phyloP scores from a whole-genome alignment of 2,113 vertebrate genomes.

The human region DNA sequence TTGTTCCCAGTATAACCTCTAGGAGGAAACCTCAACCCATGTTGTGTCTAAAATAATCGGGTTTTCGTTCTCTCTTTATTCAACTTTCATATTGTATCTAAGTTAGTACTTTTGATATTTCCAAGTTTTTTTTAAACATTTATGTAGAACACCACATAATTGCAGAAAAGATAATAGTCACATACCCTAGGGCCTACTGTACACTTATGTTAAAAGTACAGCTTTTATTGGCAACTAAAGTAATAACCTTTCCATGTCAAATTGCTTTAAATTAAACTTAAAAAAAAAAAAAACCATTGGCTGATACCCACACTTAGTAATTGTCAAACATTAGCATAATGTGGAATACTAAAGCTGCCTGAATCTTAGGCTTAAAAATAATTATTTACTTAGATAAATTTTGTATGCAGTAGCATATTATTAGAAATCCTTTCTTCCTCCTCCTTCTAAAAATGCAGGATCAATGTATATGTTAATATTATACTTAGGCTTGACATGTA shows the following conservation, averaged over 20 bases:
- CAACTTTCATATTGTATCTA: constrained; percentile 80
- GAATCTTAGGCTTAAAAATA: constrained; percentile 88
- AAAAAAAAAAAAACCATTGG: constrained; percentile 83
- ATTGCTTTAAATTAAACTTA: constrained; percentile 91
- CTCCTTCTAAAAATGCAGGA: constrained; percentile 57
- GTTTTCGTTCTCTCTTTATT: constrained; percentile 77
- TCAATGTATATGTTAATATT: constrained; percentile 71
- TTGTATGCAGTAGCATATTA: constrained; percentile 82
- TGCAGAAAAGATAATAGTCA: constrained; percentile 92
- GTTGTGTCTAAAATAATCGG: constrained; percentile 73
- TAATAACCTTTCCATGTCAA: constrained; percentile 91
- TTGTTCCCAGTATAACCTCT: constrained; percentile 83
- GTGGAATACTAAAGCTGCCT: constrained; percentile 84
- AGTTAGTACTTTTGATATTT: constrained; percentile 87
- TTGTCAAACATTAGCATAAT: constrained; percentile 90
- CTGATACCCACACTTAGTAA: constrained; percentile 89
- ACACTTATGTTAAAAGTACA: constrained; percentile 92
- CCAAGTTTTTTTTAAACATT: constrained; percentile 87
- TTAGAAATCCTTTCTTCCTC: constrained; percentile 66
- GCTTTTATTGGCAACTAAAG: constrained; percentile 91
- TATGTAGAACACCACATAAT: constrained; percentile 91
- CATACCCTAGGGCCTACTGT: constrained; percentile 90
- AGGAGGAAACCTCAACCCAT: constrained; percentile 89
- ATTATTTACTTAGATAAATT: constrained; percentile 90
- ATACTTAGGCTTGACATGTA: constrained; percentile 73